Percentiles rank a stretch among this genome's conserved stretches.
Evolutionary conservation across 2,888 invertebrate species (phyloP).

Genomic region (Tupiocoris notatus): DNA sequence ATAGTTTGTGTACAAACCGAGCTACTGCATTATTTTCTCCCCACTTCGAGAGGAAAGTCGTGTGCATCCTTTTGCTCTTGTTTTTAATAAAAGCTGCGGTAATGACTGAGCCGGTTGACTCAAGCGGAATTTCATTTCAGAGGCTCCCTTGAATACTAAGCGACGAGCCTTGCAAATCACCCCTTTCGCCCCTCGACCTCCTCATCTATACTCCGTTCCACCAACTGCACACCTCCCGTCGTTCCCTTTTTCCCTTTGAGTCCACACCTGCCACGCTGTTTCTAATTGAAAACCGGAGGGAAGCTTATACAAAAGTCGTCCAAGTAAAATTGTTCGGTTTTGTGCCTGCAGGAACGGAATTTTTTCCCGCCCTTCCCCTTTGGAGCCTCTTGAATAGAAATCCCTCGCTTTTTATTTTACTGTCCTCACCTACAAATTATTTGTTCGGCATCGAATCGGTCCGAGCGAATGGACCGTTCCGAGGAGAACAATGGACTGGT

Average conservation of each 20-base stretch:
- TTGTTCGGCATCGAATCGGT: neutral
- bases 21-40: neutral
- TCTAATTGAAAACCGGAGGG: neutral
- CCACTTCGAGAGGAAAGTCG: neutral
- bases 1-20: neutral
- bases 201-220: neutral
- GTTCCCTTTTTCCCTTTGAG: neutral
- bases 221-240: no score
- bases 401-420: neutral
- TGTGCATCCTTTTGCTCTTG: neutral
- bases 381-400: neutral
- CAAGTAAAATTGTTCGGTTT: slow-evolving; percentile 20
- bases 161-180: neutral
- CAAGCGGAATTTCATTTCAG: slow-evolving; percentile 5
- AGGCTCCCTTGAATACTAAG: slow-evolving; percentile 10
- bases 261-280: neutral
- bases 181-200: neutral
- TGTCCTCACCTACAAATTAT: neutral
- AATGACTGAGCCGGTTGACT: slow-evolving; percentile 2
- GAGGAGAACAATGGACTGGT: no score
- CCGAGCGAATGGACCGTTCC: no score
- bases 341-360: neutral
- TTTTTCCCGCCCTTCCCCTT: neutral
- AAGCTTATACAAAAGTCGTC: slow-evolving; percentile 9
- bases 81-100: slow-evolving; percentile 5